Evolutionary conservation across 2,888 invertebrate species (phyloP), one percentile per base, ranked within the genome.

Genomic region (Alloscopus bannaensis): DNA sequence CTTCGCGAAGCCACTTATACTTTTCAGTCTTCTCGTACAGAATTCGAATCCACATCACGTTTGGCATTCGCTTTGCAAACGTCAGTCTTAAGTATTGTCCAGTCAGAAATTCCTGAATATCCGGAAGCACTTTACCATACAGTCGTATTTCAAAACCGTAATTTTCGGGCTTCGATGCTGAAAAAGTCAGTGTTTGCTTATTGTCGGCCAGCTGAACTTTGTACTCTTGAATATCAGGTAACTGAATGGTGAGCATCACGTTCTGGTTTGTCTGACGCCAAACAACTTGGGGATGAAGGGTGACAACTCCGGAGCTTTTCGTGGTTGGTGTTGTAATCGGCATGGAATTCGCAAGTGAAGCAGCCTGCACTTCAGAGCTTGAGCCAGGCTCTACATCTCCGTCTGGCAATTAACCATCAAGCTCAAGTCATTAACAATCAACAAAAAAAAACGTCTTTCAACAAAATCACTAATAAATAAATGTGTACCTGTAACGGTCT

Each of bases 261-360:
- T 55, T 22, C 1, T n/a, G 8, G 1, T 60, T 36, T 0, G 79
- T 73, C 36, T 83, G 83, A 11, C 60, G 68, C 83, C 83, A 83
- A 13, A 55, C 28, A 0, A 81, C 72, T 40, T 28, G 75, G 0
- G 83, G 81, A 60, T 81, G 76, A 13, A 52, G 59, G 11, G 68
- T 4, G 6, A 52, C 81, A 11, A n/a, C n/a, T n/a, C n/a, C n/a
- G n/a, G n/a, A n/a, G n/a, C n/a, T 50, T 22, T 31, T 59, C 18
- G 26, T 3, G 6, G n/a, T 18, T 52, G 47, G 2, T 1, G 42
- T 16, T 26, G 26, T 24, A 22, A 64, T 1, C 0, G 18, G 6
- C 64, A 18, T n/a, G n/a, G n/a, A n/a, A n/a, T n/a, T n/a, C n/a
- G n/a, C n/a, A n/a, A n/a, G n/a, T n/a, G n/a, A n/a, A n/a, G n/a